phyloP scores from a whole-genome alignment of 2,888 invertebrate species.

The Tolmerus cingulatus region DNA sequence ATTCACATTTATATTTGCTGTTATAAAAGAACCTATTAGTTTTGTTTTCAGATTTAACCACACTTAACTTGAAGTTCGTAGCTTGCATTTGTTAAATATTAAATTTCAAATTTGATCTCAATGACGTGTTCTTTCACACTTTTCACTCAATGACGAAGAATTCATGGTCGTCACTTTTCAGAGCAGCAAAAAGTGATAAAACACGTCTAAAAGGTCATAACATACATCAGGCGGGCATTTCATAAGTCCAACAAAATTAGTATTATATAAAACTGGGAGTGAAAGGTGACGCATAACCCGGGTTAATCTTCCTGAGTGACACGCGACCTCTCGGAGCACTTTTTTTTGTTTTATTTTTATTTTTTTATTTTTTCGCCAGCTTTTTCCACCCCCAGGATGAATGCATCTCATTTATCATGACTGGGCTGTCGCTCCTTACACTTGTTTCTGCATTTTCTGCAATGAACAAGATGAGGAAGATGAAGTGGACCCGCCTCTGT shows the following conservation, averaged over 20 bases:
- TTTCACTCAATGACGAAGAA: not conserved
- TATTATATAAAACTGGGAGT: not conserved
- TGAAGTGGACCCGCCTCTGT: not conserved
- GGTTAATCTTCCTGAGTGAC: not conserved
- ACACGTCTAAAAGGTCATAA: not conserved
- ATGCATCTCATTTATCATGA: not conserved
- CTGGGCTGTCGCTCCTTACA: not conserved
- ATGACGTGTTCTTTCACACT: not conserved
- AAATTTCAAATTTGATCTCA: not conserved
- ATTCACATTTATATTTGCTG: too few relatives aligned
- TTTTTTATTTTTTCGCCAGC: not conserved
- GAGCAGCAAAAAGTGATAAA: not conserved
- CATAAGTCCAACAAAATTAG: not conserved
- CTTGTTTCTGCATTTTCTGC: not conserved
- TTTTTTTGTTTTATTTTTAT: not conserved
- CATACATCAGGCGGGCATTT: not conserved
- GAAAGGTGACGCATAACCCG: not conserved
- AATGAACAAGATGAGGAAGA: not conserved
- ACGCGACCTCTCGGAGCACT: not conserved
- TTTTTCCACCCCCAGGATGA: not conserved
- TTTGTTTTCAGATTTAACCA: not conserved
- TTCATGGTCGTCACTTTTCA: not conserved
- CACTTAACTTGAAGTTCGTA: not conserved
- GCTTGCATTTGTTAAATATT: not conserved
- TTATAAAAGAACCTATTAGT: too few relatives aligned